Conservation (phyloP, 2,888 invertebrate species). For the Dyspetes luteomarginatus region DNA sequence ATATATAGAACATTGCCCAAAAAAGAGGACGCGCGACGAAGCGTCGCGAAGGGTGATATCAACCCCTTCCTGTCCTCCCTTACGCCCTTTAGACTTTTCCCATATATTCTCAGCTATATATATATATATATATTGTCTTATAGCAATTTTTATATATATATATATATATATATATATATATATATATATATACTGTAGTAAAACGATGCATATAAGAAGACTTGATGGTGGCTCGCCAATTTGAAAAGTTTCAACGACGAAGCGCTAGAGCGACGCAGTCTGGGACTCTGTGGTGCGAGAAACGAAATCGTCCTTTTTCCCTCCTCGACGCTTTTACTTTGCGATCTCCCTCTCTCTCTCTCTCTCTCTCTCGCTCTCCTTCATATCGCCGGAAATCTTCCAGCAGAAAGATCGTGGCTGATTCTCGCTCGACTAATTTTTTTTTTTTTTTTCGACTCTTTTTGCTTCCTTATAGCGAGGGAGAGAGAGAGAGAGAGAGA, state of each 20-base stretch:
- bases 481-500: too few species aligned
- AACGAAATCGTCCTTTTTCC: slow-evolving; percentile 62
- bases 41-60: slow-evolving; percentile 58
- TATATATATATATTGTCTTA: not conserved
- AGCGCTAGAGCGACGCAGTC: slow-evolving; percentile 42
- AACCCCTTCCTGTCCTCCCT: slow-evolving; percentile 44
- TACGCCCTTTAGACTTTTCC: slow-evolving; percentile 46
- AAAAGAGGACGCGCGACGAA: slow-evolving; percentile 58
- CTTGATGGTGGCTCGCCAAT: slow-evolving; percentile 58
- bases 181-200: slow-evolving; percentile 35
- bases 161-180: slow-evolving; percentile 7
- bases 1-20: slow-evolving; percentile 34
- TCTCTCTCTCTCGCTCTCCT: slow-evolving; percentile 7
- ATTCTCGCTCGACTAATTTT: slow-evolving; percentile 13
- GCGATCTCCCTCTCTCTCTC: not conserved
- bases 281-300: slow-evolving; percentile 38
- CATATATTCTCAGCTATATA: slow-evolving; percentile 14
- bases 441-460: not conserved
- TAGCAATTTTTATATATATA: not conserved
- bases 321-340: slow-evolving; percentile 32
- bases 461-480: not conserved
- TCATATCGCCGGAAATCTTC: slow-evolving; percentile 34
- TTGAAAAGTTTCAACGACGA: slow-evolving; percentile 64
- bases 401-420: slow-evolving; percentile 38
- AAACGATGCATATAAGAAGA: slow-evolving; percentile 40